These are phyloP conservation scores for Chrysotoxum bicinctum DNA, from an alignment of 2,888 invertebrate genomes.

Conservation along the genomic window DNA sequence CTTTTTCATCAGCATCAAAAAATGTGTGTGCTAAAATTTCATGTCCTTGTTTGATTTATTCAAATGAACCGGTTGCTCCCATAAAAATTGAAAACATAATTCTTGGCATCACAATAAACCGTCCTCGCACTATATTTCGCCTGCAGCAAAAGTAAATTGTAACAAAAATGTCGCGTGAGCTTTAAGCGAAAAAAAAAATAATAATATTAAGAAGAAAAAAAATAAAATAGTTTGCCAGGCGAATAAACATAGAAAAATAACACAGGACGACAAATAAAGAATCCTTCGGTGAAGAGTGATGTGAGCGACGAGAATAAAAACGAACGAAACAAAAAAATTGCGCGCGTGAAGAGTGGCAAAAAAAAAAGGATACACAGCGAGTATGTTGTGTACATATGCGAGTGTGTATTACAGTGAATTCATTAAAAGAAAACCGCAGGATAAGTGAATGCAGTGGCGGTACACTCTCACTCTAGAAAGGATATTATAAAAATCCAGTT, in stretches of 20 bases:
- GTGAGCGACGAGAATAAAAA: constrained; percentile 33
- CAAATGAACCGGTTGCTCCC: constrained; percentile 48
- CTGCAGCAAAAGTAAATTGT: constrained; percentile 46
- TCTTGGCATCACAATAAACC: constrained; percentile 30
- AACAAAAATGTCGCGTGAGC: constrained; percentile 63
- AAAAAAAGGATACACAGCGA: constrained; percentile 32
- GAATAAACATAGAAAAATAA: constrained; percentile 67
- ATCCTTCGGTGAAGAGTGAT: constrained; percentile 33
- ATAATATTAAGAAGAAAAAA: neutral
- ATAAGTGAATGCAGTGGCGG: constrained; percentile 67
- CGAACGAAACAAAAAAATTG: constrained; percentile 49
- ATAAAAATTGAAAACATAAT: constrained; percentile 40
- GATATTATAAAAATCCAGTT: constrained; percentile 24
- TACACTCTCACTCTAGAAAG: constrained; percentile 41
- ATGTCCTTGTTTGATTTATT: constrained; percentile 36
- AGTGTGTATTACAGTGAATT: constrained; percentile 62
- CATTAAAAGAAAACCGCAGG: constrained; percentile 67
- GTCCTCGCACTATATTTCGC: constrained; percentile 43
- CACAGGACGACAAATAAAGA: constrained; percentile 59
- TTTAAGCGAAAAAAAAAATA: constrained; percentile 46
- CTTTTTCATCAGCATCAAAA: constrained; percentile 1
- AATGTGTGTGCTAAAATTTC: constrained; percentile 12
- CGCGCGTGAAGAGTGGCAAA: constrained; percentile 67
- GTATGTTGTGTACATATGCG: constrained; percentile 33
- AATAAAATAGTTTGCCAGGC: constrained; percentile 33